Conservation (phyloP, 2,113 vertebrate species). For the Castor canadensis region DNA sequence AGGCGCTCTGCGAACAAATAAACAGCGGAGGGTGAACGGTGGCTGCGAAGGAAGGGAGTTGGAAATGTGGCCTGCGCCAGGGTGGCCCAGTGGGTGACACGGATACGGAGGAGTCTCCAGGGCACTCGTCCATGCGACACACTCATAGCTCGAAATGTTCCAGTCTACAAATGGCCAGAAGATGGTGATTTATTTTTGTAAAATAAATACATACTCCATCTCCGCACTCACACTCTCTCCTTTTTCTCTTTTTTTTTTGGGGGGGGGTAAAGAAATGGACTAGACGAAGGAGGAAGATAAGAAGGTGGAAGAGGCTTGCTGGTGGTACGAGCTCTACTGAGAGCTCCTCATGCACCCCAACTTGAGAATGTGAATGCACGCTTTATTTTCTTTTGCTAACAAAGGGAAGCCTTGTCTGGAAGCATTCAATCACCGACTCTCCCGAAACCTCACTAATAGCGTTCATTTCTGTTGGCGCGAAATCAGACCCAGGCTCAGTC, state of each 20-base stretch:
- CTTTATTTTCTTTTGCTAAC: slow-evolving; percentile 86
- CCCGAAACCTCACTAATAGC: slow-evolving; percentile 81
- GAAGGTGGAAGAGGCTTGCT: slow-evolving; percentile 68
- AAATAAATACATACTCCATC: slow-evolving; percentile 76
- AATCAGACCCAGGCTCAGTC: slow-evolving; percentile 72
- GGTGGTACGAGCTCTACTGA: background rate
- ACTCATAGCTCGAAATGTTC: slow-evolving; percentile 70
- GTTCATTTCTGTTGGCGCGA: slow-evolving; percentile 83
- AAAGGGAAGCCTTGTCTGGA: slow-evolving; percentile 86
- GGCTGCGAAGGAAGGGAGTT: slow-evolving; percentile 50
- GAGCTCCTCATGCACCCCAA: slow-evolving; percentile 76
- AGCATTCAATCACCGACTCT: slow-evolving; percentile 85
- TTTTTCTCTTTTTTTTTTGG: slow-evolving; percentile 39
- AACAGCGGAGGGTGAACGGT: slow-evolving; percentile 79
- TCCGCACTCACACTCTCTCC: slow-evolving; percentile 53
- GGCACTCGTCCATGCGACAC: slow-evolving; percentile 63
- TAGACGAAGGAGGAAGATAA: background rate
- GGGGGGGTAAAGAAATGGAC: background rate
- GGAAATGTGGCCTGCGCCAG: background rate
- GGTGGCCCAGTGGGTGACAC: slow-evolving; percentile 59
- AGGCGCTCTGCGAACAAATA: slow-evolving; percentile 83
- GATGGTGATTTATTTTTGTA: slow-evolving; percentile 74
- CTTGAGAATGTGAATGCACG: slow-evolving; percentile 82
- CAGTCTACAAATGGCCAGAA: slow-evolving; percentile 63
- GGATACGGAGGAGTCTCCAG: slow-evolving; percentile 65